Evolutionary conservation across 2,113 vertebrate genomes (phyloP).

Genomic region (Crotalus helleri): DNA sequence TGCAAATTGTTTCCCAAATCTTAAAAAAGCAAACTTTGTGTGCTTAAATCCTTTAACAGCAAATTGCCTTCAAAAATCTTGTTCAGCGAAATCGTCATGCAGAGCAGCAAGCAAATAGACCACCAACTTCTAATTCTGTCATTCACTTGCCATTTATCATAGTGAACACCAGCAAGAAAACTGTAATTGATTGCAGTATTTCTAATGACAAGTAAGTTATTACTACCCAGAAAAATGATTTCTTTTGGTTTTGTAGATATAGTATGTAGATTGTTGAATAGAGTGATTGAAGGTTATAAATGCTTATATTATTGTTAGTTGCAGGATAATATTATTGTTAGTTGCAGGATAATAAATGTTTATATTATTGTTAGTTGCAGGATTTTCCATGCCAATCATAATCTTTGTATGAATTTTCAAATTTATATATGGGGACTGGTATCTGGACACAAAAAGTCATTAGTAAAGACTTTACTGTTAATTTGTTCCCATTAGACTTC

Average conservation of each 20-base stretch:
- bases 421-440: neutral
- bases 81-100: constrained; percentile 92
- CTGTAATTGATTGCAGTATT: constrained; percentile 99
- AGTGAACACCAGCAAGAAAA: constrained; percentile 99
- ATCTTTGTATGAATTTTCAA: neutral
- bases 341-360: neutral
- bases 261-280: neutral
- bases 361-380: neutral
- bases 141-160: constrained; percentile 98
- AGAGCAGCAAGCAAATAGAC: constrained; percentile 88
- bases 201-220: constrained; percentile 94
- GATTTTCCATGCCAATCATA: neutral
- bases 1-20: neutral
- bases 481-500: neutral
- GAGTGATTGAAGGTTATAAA: neutral
- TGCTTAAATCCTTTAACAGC: constrained; percentile 67
- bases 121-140: constrained; percentile 92
- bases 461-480: neutral
- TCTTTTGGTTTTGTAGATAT: neutral
- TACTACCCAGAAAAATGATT: neutral
- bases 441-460: neutral
- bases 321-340: neutral
- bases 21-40: neutral
- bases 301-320: neutral
- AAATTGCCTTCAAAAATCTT: constrained; percentile 99